Base-by-base conservation (phyloP, 2,888 invertebrate genomes). In the Cataglyphis cursor region DNA sequence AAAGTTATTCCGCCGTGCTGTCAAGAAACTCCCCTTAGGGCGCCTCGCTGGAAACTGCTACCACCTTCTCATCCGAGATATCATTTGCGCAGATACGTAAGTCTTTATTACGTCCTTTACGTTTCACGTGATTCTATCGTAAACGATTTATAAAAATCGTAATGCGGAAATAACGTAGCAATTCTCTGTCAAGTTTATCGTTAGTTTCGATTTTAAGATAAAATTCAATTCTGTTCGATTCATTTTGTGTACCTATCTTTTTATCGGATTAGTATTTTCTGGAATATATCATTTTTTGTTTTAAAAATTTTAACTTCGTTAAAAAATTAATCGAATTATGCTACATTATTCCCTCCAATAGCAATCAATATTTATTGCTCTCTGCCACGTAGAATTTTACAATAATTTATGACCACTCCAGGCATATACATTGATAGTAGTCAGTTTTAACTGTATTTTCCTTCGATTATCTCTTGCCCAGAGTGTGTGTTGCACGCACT, bases 11-110 rank as follows among this genome's bases (percentile, higher is more conserved):
- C 87, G 57, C 62, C 68, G 75, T 61, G 44, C 59, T 68, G 83
- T 90, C 90, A 85, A 85, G 89, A 81, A 48, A 90, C 86, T 91
- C 88, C 86, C 84, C 66, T 84, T 83, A 80, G 84, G 87, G 74
- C 85, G 65, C 66, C 84, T 65, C 83, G 81, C 41, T 83, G 87
- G 85, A 87, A 90, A 88, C 84, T 73, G 89, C 85, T 84, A 85
- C 86, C 87, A 85, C 87, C 85, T 86, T 84, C 86, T 87, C 78
- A 38, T 62, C 68, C 66, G 35, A 70, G 81, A 81, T 83, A 78
- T 78, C 81, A 59, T 73, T 59, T 41, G 73, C 76, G 57, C 59
- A 61, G 57, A 65, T 65, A 74, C 54, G 66, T 78, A 44, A 68
- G 41, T 44, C 57, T 8, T 48, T 48, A 48, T 48, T 48, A 48